Evolutionary conservation across 92 coral and sea anemone genomes (phyloP), one percentile per base, ranked within the genome.

Genomic region (Palythoa grandis): DNA sequence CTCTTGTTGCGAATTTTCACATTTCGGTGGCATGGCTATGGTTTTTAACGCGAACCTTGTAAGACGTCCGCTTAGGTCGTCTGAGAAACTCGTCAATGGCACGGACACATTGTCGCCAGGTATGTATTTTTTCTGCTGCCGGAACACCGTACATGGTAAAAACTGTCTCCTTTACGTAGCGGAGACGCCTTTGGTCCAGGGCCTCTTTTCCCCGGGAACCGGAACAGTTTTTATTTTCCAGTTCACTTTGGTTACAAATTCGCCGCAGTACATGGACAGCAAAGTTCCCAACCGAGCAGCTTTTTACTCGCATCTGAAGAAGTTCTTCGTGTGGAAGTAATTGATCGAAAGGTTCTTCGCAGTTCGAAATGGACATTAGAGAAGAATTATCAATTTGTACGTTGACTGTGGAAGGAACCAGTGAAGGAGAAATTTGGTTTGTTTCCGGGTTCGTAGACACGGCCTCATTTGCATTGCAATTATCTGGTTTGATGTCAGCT

Each of bases 241-340:
- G 87, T 72, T 94, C 98, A 37, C 24, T 60, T 12, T 78, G 88
- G 60, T 89, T 88, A 76, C 91, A 94, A 70, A 94, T 87, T 38
- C 93, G 94, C 85, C 98, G 78, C 56, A 94, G 74, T 20, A 94
- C 74, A 76, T 94, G 98, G 22, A 94, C 98, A 20, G 98, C 92
- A 79, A 94, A 94, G 75, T 94, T 94, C n/a, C 98, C 98, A 57
- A 94, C 93, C 50, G 98, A 94, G 48, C 98, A 94, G 50, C 95
- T 92, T 72, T 94, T 94, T 29, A 95, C 93, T 77, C 93, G 91
- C 80, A 94, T 94, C 73, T 94, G 98, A 79, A 91, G 85, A 48
- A 94, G 90, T 57, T 90, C 98, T n/a, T 92, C 89, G 15, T 85
- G 89, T 19, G 95, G 60, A 39, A 93, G 74, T 52, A 88, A 56